A percentile compares a stretch with the other conserved stretches of the same genome.
Evolutionary conservation across 2,888 invertebrate genomes (phyloP).

Genomic region (Elgonia sp.): DNA sequence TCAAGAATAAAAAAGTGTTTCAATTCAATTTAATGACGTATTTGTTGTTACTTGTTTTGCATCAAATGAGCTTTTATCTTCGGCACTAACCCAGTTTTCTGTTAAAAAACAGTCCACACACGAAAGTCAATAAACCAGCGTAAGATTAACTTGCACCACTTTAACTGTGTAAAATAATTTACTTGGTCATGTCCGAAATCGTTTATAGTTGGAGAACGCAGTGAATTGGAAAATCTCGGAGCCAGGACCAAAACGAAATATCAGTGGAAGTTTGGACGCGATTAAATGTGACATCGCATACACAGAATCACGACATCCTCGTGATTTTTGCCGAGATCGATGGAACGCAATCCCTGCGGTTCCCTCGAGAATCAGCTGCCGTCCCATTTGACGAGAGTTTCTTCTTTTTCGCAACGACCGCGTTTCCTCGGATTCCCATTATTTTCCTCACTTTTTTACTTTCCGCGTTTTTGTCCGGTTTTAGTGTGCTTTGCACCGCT

Average conservation of each 20-base stretch:
- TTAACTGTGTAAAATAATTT: constrained; percentile 30
- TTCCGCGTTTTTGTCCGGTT: constrained; percentile 32
- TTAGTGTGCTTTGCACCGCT: constrained; percentile 23
- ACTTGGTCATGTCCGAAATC: constrained; percentile 11
- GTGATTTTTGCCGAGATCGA: constrained; percentile 64
- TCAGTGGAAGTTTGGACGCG: constrained; percentile 45
- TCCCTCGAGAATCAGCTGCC: constrained; percentile 65
- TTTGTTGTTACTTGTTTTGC: neutral
- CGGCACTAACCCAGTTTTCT: constrained; percentile 3
- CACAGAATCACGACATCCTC: constrained; percentile 36
- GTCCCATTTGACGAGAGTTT: constrained; percentile 58
- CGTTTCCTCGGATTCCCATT: constrained; percentile 50
- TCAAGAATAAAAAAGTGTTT: neutral
- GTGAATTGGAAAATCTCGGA: constrained; percentile 35
- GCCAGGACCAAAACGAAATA: constrained; percentile 25
- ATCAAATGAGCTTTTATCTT: neutral
- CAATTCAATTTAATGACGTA: neutral
- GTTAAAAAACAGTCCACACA: constrained; percentile 6
- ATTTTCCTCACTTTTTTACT: constrained; percentile 48
- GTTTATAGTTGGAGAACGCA: constrained; percentile 22
- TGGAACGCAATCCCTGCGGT: constrained; percentile 64
- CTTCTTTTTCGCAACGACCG: constrained; percentile 59
- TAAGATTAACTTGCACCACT: constrained; percentile 6
- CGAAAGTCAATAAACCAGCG: constrained; percentile 25
- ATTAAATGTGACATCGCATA: constrained; percentile 61